phyloP scores from a whole-genome alignment of 1,140 invertebrate genomes.

The Heterodera carotae region DNA sequence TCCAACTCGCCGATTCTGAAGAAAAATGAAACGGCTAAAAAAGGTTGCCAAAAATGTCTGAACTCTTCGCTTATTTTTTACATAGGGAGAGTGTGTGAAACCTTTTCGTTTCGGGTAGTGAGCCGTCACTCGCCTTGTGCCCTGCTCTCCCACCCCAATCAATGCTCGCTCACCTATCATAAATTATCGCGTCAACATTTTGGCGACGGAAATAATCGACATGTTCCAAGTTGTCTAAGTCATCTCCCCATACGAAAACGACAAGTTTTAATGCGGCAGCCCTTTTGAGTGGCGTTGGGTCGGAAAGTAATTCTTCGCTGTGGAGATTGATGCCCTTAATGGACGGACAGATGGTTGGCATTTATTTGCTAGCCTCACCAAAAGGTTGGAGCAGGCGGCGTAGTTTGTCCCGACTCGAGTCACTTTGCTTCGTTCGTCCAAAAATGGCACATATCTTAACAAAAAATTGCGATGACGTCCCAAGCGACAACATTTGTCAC shows the following conservation, averaged over 20 bases:
- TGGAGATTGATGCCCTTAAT: slow-evolving; percentile 60
- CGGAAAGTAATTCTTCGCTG: slow-evolving; percentile 55
- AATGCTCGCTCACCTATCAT: slow-evolving; percentile 44
- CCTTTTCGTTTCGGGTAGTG: too few relatives aligned
- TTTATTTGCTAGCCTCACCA: slow-evolving; percentile 48
- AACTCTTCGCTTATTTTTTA: too few relatives aligned
- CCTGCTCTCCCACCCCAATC: too few relatives aligned
- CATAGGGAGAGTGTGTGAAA: too few relatives aligned
- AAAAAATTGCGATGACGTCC: neutral
- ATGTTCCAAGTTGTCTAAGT: slow-evolving; percentile 51
- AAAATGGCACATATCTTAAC: slow-evolving; percentile 33
- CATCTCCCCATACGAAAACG: slow-evolving; percentile 63
- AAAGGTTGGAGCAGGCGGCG: slow-evolving; percentile 49
- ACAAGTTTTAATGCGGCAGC: slow-evolving; percentile 57
- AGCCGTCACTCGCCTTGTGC: too few relatives aligned
- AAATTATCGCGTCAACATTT: slow-evolving; percentile 63
- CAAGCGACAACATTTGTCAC: neutral
- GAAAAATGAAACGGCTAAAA: too few relatives aligned
- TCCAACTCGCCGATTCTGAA: slow-evolving; percentile 46
- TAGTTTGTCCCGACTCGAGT: slow-evolving; percentile 61
- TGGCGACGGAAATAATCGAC: slow-evolving; percentile 60
- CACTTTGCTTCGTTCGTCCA: slow-evolving; percentile 56
- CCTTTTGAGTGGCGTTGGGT: slow-evolving; percentile 41
- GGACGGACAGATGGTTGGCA: slow-evolving; percentile 26
- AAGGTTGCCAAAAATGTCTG: too few relatives aligned